phyloP scores from a whole-genome alignment of 2,888 invertebrate genomes.

The Brachyptera risi region DNA sequence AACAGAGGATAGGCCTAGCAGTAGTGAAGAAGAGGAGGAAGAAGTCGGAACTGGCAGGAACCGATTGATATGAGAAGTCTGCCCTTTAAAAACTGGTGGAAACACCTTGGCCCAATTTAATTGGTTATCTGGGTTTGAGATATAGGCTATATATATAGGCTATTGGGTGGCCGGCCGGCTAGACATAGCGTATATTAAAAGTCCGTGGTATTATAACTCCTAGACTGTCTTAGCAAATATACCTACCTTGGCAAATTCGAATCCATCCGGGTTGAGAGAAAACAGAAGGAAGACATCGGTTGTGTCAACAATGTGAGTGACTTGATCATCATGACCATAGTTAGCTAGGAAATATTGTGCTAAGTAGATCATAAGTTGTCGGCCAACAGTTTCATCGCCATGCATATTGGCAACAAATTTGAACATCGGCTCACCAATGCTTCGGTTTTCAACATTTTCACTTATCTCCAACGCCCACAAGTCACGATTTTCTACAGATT shows the following conservation, averaged over 20 bases:
- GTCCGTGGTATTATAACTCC: too few relatives aligned
- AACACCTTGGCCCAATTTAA: too few relatives aligned
- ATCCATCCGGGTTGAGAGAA: slow-evolving; percentile 97
- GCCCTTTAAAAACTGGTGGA: too few relatives aligned
- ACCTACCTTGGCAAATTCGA: slow-evolving; percentile 72
- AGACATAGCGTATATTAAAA: too few relatives aligned
- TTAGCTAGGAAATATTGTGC: slow-evolving; percentile 77
- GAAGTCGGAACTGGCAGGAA: too few relatives aligned
- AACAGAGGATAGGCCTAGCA: too few relatives aligned
- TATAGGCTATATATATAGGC: too few relatives aligned
- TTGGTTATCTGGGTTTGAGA: too few relatives aligned
- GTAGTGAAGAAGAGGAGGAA: too few relatives aligned
- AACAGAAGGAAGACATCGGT: slow-evolving; percentile 96
- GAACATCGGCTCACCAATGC: slow-evolving; percentile 63
- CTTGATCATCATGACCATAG: slow-evolving; percentile 63
- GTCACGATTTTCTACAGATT: slow-evolving; percentile 75
- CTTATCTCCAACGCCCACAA: slow-evolving; percentile 78
- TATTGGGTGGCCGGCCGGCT: too few relatives aligned
- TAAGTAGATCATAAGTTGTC: slow-evolving; percentile 77
- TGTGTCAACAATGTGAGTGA: slow-evolving; percentile 70
- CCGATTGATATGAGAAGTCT: too few relatives aligned
- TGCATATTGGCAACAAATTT: slow-evolving; percentile 97
- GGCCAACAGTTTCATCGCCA: slow-evolving; percentile 87
- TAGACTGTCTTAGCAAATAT: too few relatives aligned
- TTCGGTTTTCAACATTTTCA: slow-evolving; percentile 53